phyloP scores from a whole-genome alignment of 2,888 invertebrate genomes.

The Rambutsinella grinnellia region DNA sequence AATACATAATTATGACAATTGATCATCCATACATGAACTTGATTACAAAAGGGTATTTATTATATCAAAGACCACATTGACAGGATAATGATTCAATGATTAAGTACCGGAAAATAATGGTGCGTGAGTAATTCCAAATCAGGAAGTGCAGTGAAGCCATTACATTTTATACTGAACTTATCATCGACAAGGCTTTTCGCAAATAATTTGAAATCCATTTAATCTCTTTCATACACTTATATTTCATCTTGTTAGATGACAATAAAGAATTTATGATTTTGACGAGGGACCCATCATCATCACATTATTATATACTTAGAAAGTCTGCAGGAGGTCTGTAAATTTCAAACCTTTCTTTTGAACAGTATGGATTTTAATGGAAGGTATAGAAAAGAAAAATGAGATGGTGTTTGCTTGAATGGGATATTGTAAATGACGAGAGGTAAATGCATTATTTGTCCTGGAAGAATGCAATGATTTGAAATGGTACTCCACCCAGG shows the following conservation, averaged over 20 bases:
- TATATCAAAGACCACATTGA: conserved; percentile 17
- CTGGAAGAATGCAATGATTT: too few relatives aligned
- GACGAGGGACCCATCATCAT: conserved; percentile 10
- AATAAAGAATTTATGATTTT: not conserved
- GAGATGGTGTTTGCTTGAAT: too few relatives aligned
- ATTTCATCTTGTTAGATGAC: not conserved
- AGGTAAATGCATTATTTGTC: too few relatives aligned
- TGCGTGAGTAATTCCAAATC: not conserved
- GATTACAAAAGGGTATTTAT: conserved; percentile 15
- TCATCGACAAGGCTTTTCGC: not conserved
- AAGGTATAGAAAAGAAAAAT: too few relatives aligned
- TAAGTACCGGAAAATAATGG: conserved; percentile 9
- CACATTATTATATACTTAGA: not conserved
- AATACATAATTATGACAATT: too few relatives aligned
- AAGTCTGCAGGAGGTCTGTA: not conserved
- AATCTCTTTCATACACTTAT: not conserved
- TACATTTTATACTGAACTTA: not conserved
- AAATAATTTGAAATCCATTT: not conserved
- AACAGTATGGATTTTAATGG: too few relatives aligned
- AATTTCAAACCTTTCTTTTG: not conserved
- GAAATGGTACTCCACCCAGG: conserved; percentile 22
- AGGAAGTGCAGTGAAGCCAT: not conserved
- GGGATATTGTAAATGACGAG: too few relatives aligned
- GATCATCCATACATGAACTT: too few relatives aligned
- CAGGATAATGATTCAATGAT: conserved; percentile 34